Evolutionary conservation across 2,888 invertebrate genomes (phyloP), one percentile per base, ranked within the genome.

Genomic region (Trachelus tabidus): DNA sequence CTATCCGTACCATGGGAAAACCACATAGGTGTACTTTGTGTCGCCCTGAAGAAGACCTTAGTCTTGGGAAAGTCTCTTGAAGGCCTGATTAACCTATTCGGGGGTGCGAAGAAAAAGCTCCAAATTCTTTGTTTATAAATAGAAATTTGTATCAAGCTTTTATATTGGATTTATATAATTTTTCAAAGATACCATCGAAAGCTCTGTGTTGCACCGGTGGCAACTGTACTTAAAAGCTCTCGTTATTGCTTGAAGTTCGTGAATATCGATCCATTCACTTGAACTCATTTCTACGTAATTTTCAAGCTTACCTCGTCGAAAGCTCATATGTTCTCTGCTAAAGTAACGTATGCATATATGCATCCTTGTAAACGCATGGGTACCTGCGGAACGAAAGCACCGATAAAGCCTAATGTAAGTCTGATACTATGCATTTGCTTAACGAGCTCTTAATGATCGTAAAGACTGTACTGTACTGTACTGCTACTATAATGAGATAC

Each of bases 261-360:
- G 82, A 82, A 82, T 82, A 78, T 82, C 82, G 82, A 82, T 84
- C 81, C 80, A 83, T 85, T 85, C 83, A 82, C 85, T 82, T 84
- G 85, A 84, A 85, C 81, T 85, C 84, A 85, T 85, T 85, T 85
- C 85, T 85, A 85, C 81, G 85, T 85, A 84, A 85, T 85, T 85
- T 85, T 83, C 76, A 69, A 76, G 82, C 79, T 81, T 76, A 80
- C 79, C 15, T 35, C 69, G n/a, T 37, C 71, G 40, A 31, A 34
- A 71, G 71, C 34, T 71, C 71, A 34, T 34, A 71, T 12, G 71
- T 71, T 71, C 23, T 31, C 11, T 71, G 31, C 31, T 34, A 11
- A 71, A 71, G 33, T 71, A 71, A 56, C 56, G 56, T 56, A 23
- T 56, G 23, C 56, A 23, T 56, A 23, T 56, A 56, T 56, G 56